Evolutionary conservation across 2,113 vertebrate genomes (phyloP).

Genomic region (Ptilonorhynchus violaceus): DNA sequence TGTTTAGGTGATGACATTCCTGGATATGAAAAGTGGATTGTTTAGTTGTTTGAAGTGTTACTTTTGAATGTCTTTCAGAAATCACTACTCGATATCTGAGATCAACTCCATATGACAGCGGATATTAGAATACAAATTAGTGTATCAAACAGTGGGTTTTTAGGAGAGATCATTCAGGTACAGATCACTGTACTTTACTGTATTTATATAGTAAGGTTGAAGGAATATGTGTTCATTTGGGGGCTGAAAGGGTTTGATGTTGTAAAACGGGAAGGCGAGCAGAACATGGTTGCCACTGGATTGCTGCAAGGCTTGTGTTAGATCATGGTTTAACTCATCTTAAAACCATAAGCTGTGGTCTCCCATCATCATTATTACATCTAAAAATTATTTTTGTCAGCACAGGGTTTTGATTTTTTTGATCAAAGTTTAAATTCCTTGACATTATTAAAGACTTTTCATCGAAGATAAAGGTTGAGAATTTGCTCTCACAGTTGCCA

Average conservation of each 20-base stretch:
- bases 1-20: not conserved
- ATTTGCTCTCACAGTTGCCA: not conserved
- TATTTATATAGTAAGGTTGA: not conserved
- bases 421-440: not conserved
- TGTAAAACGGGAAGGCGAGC: not conserved
- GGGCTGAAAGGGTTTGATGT: not conserved
- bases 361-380: not conserved
- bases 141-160: not conserved
- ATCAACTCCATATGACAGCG: fast-evolving
- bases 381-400: not conserved
- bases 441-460: not conserved
- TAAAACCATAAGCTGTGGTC: not conserved
- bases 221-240: not conserved
- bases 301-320: not conserved
- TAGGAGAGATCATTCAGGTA: not conserved
- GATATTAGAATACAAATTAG: not conserved
- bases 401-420: not conserved
- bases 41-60: not conserved
- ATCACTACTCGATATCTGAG: not conserved
- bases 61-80: not conserved
- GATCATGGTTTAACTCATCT: not conserved
- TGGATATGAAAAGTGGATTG: not conserved
- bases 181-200: not conserved
- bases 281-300: not conserved
- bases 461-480: not conserved